Conservation (phyloP, 2,113 vertebrate genomes). For the Siphamia tubifer region DNA sequence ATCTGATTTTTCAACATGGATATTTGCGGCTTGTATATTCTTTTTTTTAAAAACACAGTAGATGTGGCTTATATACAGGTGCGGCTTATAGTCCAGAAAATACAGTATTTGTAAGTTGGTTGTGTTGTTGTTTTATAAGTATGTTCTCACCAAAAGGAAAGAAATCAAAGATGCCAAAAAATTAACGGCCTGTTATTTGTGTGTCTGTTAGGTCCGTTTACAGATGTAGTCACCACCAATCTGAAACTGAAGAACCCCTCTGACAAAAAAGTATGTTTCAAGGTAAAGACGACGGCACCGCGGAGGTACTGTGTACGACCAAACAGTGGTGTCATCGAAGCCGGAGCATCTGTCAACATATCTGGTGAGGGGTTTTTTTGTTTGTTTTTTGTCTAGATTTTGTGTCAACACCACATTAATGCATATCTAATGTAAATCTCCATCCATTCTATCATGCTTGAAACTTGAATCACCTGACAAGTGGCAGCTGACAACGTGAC, state of each 20-base stretch:
- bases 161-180: background rate
- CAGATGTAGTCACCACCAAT: conserved; percentile 97
- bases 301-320: conserved; percentile 98
- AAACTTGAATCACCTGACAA: too few species aligned
- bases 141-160: background rate
- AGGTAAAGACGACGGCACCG: conserved; percentile 99
- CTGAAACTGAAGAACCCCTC: conserved; percentile 97
- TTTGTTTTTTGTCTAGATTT: background rate
- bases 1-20: too few species aligned
- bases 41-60: too few species aligned
- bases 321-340: conserved; percentile 95
- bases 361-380: conserved; percentile 81
- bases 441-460: too few species aligned
- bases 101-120: too few species aligned
- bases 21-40: too few species aligned
- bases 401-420: background rate
- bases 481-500: too few species aligned
- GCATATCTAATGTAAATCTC: too few species aligned
- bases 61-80: too few species aligned
- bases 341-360: conserved; percentile 87
- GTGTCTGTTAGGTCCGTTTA: conserved; percentile 89
- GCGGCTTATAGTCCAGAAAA: too few species aligned
- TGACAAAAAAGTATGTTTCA: conserved; percentile 96
- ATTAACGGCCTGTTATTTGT: background rate
- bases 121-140: too few species aligned